Evolutionary conservation across 2,797 vertebrate genomes (phyloP), one percentile per base, ranked within the genome.

Genomic region (Esox masquinongy): DNA sequence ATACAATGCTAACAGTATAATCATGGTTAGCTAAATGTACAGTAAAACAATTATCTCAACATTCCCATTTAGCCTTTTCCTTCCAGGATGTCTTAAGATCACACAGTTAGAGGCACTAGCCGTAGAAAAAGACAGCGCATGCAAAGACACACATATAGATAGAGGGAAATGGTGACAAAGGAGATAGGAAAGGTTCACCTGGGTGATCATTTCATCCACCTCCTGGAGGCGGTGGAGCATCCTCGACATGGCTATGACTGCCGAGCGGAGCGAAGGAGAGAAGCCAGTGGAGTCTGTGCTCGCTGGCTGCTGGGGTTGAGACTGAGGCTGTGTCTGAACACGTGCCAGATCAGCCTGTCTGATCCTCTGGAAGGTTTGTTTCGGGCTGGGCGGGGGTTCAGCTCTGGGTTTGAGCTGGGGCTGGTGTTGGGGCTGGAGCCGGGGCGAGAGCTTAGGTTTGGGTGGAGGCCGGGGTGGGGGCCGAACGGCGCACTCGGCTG

Each of bases 221-320:
- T 95, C 94, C 90, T 95, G 96, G 86, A 99, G 96, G 83, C 97
- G 96, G 85, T 95, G 95, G 77, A 98, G 95, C 86, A 98, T 93
- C 88, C 97, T 96, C 19, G 94, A 93, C 85, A 99, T 95, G 76
- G 94, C 94, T 88, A 94, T 88, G 16, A 95, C 90, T 75, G 95
- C 94, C 26, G 95, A 94, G 84, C 88, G 94, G 89, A 90, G 79
- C 80, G 95, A 92, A 8, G 93, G 76, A 73, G 93, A 78, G 76
- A 86, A 82, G 70, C 93, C 87, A 3, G 88, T 75, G 43, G 81
- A 80, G 47, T 91, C 91, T 87, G 89, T 84, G 70, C 82, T 92
- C 91, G 93, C 93, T 86, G 91, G 82, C 88, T 63, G 84, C 82
- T 77, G 85, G 76, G 80, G 87, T 86, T 36, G 70, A n/a, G n/a